Evolutionary conservation across 2,888 invertebrate species (phyloP).

Genomic region (Prosapia bicincta): DNA sequence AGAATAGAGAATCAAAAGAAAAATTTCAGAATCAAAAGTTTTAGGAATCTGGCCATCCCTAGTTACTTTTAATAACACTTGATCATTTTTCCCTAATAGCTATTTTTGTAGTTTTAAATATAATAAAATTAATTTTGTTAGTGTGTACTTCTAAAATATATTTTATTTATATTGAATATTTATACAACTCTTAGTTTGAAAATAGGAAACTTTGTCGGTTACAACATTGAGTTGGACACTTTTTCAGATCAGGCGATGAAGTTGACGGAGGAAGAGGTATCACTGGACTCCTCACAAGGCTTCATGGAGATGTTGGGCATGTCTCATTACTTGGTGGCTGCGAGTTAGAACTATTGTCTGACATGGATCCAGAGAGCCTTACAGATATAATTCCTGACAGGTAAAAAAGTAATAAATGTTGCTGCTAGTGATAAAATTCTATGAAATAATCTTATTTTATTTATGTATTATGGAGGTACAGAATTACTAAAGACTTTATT

Average conservation of each 20-base stretch:
- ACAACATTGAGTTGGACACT: background rate
- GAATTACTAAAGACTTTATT: no score
- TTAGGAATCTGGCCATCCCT: no score
- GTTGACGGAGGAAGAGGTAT: conserved; percentile 51
- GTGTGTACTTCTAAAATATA: no score
- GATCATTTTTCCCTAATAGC: no score
- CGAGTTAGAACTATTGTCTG: conserved; percentile 78
- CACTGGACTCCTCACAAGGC: conserved; percentile 66
- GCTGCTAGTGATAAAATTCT: background rate
- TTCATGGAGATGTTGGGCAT: conserved; percentile 78
- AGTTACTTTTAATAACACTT: no score
- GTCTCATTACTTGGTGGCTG: conserved; percentile 80
- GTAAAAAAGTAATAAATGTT: conserved; percentile 40
- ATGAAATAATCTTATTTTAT: background rate
- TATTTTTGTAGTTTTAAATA: no score
- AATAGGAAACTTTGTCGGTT: no score
- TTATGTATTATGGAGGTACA: background rate
- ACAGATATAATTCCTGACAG: conserved; percentile 74
- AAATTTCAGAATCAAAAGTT: no score
- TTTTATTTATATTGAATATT: no score
- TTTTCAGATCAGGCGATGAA: conserved; percentile 47
- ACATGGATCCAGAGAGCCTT: conserved; percentile 86
- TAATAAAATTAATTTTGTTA: no score
- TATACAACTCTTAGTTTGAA: no score
- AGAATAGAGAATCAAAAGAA: no score